phyloP scores from a whole-genome alignment of 2,888 invertebrate genomes.

The Dinocampus coccinellae region DNA sequence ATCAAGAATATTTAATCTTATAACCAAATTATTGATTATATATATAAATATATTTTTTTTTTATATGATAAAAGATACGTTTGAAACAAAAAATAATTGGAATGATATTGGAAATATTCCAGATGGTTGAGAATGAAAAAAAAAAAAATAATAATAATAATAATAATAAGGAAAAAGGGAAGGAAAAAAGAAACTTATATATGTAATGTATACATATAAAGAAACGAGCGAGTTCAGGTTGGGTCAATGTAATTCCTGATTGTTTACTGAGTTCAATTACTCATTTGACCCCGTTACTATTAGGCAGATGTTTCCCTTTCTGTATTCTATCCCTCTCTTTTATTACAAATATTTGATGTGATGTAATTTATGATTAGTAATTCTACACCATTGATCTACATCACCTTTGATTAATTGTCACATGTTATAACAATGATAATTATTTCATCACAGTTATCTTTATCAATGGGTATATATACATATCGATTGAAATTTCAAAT shows the following conservation, averaged over 20 bases:
- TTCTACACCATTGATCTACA: neutral
- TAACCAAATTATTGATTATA: too few relatives aligned
- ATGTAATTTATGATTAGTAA: neutral
- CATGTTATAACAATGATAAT: neutral
- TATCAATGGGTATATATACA: too few relatives aligned
- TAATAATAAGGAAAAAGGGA: neutral
- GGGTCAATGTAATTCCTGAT: constrained; percentile 47
- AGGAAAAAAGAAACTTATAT: neutral
- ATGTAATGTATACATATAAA: neutral
- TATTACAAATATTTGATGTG: neutral
- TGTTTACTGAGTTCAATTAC: constrained; percentile 57
- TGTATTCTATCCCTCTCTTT: neutral
- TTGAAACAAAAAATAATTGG: neutral
- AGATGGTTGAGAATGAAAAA: neutral
- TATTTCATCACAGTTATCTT: neutral
- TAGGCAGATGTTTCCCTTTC: constrained; percentile 12
- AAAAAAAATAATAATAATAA: neutral
- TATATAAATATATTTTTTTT: neutral
- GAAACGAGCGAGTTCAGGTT: constrained; percentile 5
- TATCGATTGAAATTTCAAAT: too few relatives aligned
- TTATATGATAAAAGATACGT: neutral
- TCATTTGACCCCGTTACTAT: constrained; percentile 52
- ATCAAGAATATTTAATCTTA: too few relatives aligned
- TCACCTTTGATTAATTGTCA: neutral
- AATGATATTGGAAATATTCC: neutral